phyloP scores from a whole-genome alignment of 1,140 invertebrate genomes.

The Sitophilus oryzae region DNA sequence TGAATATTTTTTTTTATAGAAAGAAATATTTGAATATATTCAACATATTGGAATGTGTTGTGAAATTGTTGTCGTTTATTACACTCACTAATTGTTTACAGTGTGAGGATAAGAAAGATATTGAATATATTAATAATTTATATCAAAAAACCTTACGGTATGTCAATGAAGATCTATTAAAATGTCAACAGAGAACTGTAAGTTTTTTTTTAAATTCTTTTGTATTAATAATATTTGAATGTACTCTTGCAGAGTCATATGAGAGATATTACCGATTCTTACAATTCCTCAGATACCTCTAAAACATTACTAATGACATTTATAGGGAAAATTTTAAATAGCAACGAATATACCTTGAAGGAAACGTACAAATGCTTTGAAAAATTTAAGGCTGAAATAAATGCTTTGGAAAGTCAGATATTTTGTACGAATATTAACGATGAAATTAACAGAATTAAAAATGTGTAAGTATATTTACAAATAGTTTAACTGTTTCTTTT shows the following conservation, averaged over 20 bases:
- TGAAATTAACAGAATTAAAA: slow-evolving; percentile 1
- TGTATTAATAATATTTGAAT: slow-evolving; percentile 1
- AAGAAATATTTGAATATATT: slow-evolving; percentile 5
- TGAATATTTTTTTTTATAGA: slow-evolving; percentile 11
- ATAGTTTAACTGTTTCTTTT: too few relatives aligned
- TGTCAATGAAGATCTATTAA: slow-evolving; percentile 20
- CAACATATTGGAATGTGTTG: slow-evolving; percentile 6
- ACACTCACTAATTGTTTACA: slow-evolving; percentile 16
- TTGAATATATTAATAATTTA: slow-evolving; percentile 18
- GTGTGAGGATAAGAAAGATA: slow-evolving; percentile 19
- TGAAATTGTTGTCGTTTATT: slow-evolving; percentile 19
- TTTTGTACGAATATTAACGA: slow-evolving; percentile 8
- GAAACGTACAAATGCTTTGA: slow-evolving; percentile 10
- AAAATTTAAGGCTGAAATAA: slow-evolving; percentile 18
- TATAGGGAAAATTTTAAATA: too few relatives aligned
- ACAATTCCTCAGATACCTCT: too few relatives aligned
- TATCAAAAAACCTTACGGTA: slow-evolving; percentile 21
- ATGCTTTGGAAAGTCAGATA: slow-evolving; percentile 9
- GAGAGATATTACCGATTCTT: slow-evolving; percentile 10
- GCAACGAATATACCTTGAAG: too few relatives aligned
- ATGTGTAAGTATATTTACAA: not conserved
- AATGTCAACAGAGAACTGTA: slow-evolving; percentile 26
- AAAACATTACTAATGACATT: too few relatives aligned
- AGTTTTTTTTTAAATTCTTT: slow-evolving; percentile 5
- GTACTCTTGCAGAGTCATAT: slow-evolving; percentile 19